Percentiles rank a stretch among this genome's conserved stretches.
These are phyloP conservation scores for Chelonia mydas DNA, from an alignment of 2,797 vertebrate genomes.

Conservation along the genomic window DNA sequence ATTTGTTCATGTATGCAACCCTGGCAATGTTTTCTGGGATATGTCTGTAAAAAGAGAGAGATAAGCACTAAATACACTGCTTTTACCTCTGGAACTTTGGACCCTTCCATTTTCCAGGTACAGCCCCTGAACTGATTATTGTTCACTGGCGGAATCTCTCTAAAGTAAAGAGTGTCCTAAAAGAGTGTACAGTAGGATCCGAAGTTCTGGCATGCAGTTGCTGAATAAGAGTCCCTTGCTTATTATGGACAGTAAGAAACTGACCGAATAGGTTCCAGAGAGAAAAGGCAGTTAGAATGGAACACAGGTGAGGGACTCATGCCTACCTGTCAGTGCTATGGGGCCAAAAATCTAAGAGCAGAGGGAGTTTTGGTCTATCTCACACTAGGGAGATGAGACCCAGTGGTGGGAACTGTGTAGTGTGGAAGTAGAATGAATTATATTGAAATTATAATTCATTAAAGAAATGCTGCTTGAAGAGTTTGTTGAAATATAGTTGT, in stretches of 20 bases:
- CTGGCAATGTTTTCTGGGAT: background rate
- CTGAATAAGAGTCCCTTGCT: background rate
- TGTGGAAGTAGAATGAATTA: too few relatives aligned
- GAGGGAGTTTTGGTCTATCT: background rate
- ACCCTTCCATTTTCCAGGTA: background rate
- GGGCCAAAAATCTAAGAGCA: conserved; percentile 14
- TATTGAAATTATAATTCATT: too few relatives aligned
- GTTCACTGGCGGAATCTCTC: background rate
- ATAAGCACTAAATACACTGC: background rate
- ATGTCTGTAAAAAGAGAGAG: background rate
- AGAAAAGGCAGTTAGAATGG: background rate
- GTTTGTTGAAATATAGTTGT: too few relatives aligned
- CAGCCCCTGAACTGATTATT: background rate
- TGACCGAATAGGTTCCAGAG: background rate
- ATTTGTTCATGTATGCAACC: background rate
- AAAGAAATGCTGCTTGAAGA: too few relatives aligned
- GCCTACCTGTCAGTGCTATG: background rate
- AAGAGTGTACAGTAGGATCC: background rate
- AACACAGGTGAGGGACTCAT: background rate
- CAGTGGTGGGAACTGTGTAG: background rate
- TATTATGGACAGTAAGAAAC: background rate
- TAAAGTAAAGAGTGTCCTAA: background rate
- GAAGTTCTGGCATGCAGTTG: background rate
- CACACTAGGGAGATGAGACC: background rate
- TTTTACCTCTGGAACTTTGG: background rate